Percentiles rank a stretch among this genome's conserved stretches.
These are phyloP conservation scores for Epizoanthus fatuus DNA, from an alignment of 92 coral and sea anemone species.

Conservation along the genomic window DNA sequence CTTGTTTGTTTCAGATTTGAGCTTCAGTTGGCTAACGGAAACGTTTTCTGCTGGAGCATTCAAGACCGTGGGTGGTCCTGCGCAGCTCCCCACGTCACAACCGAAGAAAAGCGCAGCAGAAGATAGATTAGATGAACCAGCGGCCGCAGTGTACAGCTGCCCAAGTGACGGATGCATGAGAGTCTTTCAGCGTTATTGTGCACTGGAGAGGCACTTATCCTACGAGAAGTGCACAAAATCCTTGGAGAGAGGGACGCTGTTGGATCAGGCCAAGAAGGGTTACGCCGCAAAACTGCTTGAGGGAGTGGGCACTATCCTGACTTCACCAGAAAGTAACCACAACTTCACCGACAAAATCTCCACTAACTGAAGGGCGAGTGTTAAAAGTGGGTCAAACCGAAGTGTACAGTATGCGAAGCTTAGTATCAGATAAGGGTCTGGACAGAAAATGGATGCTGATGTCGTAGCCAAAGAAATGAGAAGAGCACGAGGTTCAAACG, in stretches of 20 bases:
- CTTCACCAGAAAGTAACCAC: conserved; percentile 2
- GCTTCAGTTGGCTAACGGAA: too few species aligned
- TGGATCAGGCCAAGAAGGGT: conserved; percentile 22
- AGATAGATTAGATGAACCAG: not conserved
- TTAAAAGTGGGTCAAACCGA: conserved; percentile 15
- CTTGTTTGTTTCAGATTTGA: too few species aligned
- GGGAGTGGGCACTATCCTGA: conserved; percentile 32
- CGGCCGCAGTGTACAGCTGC: conserved; percentile 37
- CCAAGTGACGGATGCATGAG: conserved; percentile 42
- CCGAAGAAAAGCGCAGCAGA: too few species aligned
- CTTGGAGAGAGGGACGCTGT: conserved; percentile 23
- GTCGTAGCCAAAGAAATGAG: conserved; percentile 17
- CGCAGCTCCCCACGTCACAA: too few species aligned
- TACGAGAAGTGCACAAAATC: conserved; percentile 42
- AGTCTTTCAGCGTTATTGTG: conserved; percentile 35
- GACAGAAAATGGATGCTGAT: conserved; percentile 10
- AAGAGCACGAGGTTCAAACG: conserved; percentile 16
- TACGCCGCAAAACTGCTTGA: conserved; percentile 41
- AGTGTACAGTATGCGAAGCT: too few species aligned
- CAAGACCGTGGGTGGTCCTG: too few species aligned
- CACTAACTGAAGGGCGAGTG: conserved; percentile 4
- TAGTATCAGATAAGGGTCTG: not conserved
- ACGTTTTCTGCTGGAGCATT: too few species aligned
- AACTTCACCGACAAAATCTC: conserved; percentile 7
- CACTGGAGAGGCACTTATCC: conserved; percentile 37